Evolutionary conservation across 1,140 invertebrate species (phyloP), one percentile per base, ranked within the genome.

Genomic region (Acyrthosiphon pisum): DNA sequence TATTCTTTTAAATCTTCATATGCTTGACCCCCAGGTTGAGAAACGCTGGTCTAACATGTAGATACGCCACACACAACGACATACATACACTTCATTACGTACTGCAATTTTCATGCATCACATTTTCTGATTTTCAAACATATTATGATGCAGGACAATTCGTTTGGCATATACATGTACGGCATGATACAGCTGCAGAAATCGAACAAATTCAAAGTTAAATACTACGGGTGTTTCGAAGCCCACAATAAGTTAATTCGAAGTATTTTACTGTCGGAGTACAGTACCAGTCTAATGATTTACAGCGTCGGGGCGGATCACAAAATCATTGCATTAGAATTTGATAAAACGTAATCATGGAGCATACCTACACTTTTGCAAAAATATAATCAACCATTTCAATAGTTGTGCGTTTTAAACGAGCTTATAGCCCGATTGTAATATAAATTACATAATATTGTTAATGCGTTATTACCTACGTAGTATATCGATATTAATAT

Each of bases 311-410:
- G 91, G 3, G 91, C 81, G 14, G 91, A 93, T 86, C 46, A 84
- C n/a, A 93, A 22, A 35, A 93, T 93, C 9, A 37, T 44, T 14
- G 26, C 56, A 41, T 56, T 53, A 0, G 44, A 93, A 20, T 86
- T 93, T 8, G 76, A 93, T 30, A 93, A 93, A 93, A 83, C n/a
- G 91, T 93, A 93, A 93, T 48, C 18, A 37, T 35, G 35, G 30
- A 9, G 8, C 56, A 30, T n/a, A 41, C 41, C 41, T 41, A 68
- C 8, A 30, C 30, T 18, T 81, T 35, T 81, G 0, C 14, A 81
- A 18, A 35, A 26, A 23, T 84, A 44, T 26, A 84, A 83, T 81
- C 0, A 44, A 26, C 8, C 35, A 23, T 2, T 41, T 8, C 7
- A 83, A 26, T 84, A 41, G 44, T 41, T 84, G 23, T 2, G 2